Conservation (phyloP, 2,113 vertebrate species). For the Pristiophorus japonicus region DNA sequence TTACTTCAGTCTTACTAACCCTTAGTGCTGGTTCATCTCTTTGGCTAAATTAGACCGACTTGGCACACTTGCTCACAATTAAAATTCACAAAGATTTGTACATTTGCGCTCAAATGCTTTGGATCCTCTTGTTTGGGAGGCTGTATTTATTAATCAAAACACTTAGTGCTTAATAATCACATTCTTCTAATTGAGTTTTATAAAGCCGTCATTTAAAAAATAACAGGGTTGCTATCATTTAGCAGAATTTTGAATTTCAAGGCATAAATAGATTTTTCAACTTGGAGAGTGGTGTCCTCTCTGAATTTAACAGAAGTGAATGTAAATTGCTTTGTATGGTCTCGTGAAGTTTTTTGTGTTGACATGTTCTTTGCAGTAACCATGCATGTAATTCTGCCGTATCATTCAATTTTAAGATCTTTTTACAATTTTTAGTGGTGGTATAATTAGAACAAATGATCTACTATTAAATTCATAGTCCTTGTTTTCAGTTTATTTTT, state of each 20-base stretch:
- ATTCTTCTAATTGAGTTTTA: slow-evolving; percentile 8
- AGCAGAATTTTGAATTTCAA: not conserved
- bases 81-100: slow-evolving; percentile 51
- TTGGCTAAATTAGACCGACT: slow-evolving; percentile 71
- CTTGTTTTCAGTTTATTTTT: slow-evolving; percentile 1
- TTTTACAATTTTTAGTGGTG: not conserved
- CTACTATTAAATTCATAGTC: not conserved
- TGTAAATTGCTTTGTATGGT: not conserved
- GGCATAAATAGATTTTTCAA: not conserved
- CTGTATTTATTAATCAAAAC: not conserved
- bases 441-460: not conserved
- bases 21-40: slow-evolving; percentile 72
- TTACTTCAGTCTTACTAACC: slow-evolving; percentile 70
- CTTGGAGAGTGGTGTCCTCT: not conserved
- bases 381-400: not conserved
- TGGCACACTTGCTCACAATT: slow-evolving; percentile 77
- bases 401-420: not conserved
- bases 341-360: not conserved
- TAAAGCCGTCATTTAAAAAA: not conserved
- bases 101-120: not conserved
- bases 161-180: slow-evolving; percentile 17
- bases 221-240: not conserved
- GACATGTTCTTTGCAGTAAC: not conserved
- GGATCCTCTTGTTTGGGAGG: not conserved
- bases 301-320: not conserved